phyloP scores from a whole-genome alignment of 2,113 vertebrate species.

The Gobiocypris rarus region DNA sequence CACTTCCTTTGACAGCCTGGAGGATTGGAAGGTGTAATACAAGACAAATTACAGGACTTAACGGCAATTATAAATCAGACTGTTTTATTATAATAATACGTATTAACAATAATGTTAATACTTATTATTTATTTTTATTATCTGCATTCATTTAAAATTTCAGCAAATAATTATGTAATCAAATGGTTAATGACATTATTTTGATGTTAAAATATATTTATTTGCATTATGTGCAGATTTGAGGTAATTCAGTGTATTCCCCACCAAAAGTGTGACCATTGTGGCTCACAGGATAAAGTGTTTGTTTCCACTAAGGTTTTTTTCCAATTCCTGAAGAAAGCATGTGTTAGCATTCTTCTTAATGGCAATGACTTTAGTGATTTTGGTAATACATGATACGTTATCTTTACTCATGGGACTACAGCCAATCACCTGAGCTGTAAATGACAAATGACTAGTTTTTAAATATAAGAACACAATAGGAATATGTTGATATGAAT shows the following conservation, averaged over 20 bases:
- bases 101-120: too few species aligned
- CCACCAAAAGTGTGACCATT: neutral
- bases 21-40: neutral
- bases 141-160: neutral
- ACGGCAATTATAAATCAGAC: neutral
- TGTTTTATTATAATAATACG: neutral
- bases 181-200: neutral
- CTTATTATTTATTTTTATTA: too few species aligned
- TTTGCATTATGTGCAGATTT: neutral
- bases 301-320: neutral
- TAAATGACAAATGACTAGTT: too few species aligned
- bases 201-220: neutral
- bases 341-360: neutral
- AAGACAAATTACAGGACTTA: neutral
- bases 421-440: too few species aligned
- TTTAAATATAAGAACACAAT: too few species aligned
- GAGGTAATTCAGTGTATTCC: neutral
- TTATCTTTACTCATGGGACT: too few species aligned
- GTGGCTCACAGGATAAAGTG: neutral
- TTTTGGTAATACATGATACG: too few species aligned
- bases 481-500: too few species aligned
- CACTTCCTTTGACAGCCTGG: slow-evolving; percentile 8
- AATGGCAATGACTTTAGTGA: neutral
- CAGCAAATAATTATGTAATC: neutral
- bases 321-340: neutral